Percentiles rank a stretch among this genome's conserved stretches.
Conservation (phyloP, 2,113 vertebrate genomes). For the Bettongia penicillata region DNA sequence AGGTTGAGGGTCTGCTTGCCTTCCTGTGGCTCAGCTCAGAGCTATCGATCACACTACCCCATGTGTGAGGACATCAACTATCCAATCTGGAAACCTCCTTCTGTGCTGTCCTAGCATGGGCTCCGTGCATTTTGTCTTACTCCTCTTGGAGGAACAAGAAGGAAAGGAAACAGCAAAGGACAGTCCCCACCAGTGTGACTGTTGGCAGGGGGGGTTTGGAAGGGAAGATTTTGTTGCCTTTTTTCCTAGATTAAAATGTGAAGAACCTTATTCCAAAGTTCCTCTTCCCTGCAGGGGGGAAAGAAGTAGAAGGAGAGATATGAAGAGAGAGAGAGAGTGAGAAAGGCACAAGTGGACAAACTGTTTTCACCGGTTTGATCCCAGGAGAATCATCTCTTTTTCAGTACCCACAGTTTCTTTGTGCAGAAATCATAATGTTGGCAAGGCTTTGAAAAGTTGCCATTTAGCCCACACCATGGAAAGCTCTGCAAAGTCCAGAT, state of each 20-base stretch:
- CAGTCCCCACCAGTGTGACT: slow-evolving; percentile 62
- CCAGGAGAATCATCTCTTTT: background rate
- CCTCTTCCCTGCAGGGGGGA: background rate
- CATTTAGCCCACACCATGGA: background rate
- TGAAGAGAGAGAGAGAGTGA: background rate
- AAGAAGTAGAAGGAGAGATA: background rate
- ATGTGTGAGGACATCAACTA: slow-evolving; percentile 75
- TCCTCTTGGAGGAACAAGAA: slow-evolving; percentile 74
- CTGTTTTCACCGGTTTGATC: background rate
- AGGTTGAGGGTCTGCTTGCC: slow-evolving; percentile 79
- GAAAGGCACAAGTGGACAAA: background rate
- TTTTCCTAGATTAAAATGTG: slow-evolving; percentile 43
- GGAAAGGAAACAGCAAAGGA: slow-evolving; percentile 52
- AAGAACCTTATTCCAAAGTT: slow-evolving; percentile 68
- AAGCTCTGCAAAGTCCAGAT: background rate
- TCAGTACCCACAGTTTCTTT: slow-evolving; percentile 1
- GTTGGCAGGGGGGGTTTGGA: slow-evolving; percentile 33
- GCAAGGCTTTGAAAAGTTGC: background rate
- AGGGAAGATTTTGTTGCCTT: background rate
- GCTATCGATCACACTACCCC: slow-evolving; percentile 72
- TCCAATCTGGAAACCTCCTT: slow-evolving; percentile 71
- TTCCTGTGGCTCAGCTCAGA: slow-evolving; percentile 71
- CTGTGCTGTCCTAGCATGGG: slow-evolving; percentile 72
- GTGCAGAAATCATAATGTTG: background rate
- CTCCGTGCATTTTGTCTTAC: slow-evolving; percentile 67